These are phyloP conservation scores for Melanogrammus aeglefinus DNA, from an alignment of 2,797 vertebrate genomes.

Conservation along the genomic window DNA sequence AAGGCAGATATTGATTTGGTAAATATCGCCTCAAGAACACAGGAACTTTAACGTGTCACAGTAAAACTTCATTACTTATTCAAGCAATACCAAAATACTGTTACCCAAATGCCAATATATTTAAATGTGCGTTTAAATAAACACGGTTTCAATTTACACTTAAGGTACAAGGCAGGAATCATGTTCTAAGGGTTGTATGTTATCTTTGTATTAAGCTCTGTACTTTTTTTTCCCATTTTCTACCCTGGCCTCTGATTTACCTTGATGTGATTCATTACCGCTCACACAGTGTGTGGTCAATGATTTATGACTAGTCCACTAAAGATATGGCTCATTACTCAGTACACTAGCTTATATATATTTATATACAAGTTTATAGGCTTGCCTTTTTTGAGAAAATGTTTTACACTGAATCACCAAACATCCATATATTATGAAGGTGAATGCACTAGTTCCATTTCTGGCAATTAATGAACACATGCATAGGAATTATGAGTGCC, in stretches of 20 bases:
- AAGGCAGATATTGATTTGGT: background rate
- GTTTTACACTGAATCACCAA: background rate
- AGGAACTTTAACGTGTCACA: background rate
- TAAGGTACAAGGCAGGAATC: background rate
- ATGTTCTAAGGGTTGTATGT: background rate
- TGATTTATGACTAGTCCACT: conserved; percentile 6
- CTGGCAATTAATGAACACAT: background rate
- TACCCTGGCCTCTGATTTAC: background rate
- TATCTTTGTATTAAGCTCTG: background rate
- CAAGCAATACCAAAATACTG: background rate
- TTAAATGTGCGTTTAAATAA: background rate
- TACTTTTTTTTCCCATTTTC: too few species aligned
- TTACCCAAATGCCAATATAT: background rate
- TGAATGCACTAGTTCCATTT: background rate
- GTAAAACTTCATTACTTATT: background rate
- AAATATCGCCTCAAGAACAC: too few species aligned
- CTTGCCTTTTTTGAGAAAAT: background rate
- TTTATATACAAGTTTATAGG: background rate
- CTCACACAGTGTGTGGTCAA: background rate
- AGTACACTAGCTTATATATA: background rate
- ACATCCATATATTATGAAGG: background rate
- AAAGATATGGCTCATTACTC: conserved; percentile 6
- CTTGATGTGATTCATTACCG: background rate
- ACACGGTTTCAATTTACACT: background rate
- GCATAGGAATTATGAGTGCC: too few species aligned